Evolutionary conservation across 2,888 invertebrate species (phyloP), one percentile per base, ranked within the genome.

Genomic region (Noctua comes): DNA sequence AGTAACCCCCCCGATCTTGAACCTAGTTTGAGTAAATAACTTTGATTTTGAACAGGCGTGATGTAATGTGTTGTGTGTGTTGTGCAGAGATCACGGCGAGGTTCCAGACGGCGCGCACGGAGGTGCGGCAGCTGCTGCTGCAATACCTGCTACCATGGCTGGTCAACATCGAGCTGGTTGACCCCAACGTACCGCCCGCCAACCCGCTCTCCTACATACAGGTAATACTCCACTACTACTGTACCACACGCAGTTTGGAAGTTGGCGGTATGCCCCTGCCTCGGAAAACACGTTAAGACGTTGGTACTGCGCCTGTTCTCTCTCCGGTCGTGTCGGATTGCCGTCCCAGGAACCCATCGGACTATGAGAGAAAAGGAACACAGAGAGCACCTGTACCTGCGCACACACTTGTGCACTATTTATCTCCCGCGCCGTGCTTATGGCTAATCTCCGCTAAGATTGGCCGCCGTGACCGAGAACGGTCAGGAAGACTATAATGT

Each of bases 151-250:
- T 99, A 78, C 99, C 99, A 24, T 99, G 99, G 99, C 97, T 99
- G 77, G 98, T 99, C 92, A 99, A 99, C 96, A 99, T 99, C 98
- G 99, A 99, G 96, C 97, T 99, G 84, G 99, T 99, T 8, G 99
- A 99, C 93, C 99, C 99, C 27, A 99, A 99, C 92, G 98, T 99
- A 82, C 99, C 99, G n/a, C 99, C 99, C 0, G 98, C 98, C 54
- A 98, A 98, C 93, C 98, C 98, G 4, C 97, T 98, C 76, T 98
- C 98, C 40, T 98, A 98, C 93, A 98, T 98, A 92, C 98, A 98
- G 98, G 98, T 98, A 72, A 48, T 51, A 18, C 18, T 46, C 18
- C 21, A 0, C 36, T n/a, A 57, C 57, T 57, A 57, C n/a, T n/a
- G n/a, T n/a, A n/a, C 6, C 57, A n/a, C n/a, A 57, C n/a, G n/a